Evolutionary conservation across 2,113 vertebrate genomes (phyloP), one percentile per base, ranked within the genome.

Genomic region (Phyllopteryx taeniolatus): DNA sequence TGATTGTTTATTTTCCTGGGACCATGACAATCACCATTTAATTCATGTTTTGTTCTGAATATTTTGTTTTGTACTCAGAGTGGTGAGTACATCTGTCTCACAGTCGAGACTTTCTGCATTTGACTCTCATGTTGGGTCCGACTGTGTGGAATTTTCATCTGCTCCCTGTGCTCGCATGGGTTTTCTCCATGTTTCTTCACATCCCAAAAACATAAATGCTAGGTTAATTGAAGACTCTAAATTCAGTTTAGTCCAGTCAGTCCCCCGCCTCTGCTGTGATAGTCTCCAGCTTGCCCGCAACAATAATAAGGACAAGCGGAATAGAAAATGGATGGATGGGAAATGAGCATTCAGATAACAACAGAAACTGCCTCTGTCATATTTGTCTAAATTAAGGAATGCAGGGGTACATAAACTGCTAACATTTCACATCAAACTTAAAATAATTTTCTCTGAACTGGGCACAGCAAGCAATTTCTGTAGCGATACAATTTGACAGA

Each of bases 401-500:
- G 20, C 31, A 66, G 33, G 46, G 1, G 4, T 19, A 33, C 10
- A 49, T 7, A 42, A 44, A 75, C 11, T 20, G 9, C 19, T 54
- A 67, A 27, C 22, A 67, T 27, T 57, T 67, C 31, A 70, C 9
- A 73, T 33, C 4, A 73, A 80, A 83, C 69, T 71, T 79, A 17
- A 81, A 80, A 70, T 77, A 12, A 79, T 8, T 57, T 75, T 74
- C 59, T 62, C 63, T 64, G 20, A 42, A 20, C 15, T 39, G 12
- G 56, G 56, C 10, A 15, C 56, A 56, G 9, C 10, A 22, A 56
- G 53, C 9, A 56, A 56, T 56, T 51, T 39, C 35, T 39, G 35
- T 39, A 39, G 44, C 2, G 44, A 13, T 46, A 46, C 56, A 14
- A 10, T 57, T 57, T 57, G 22, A 57, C 56, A 9, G 56, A 12